These are phyloP conservation scores for Mergus octosetaceus DNA, from an alignment of 2,797 vertebrate species.

Conservation along the genomic window DNA sequence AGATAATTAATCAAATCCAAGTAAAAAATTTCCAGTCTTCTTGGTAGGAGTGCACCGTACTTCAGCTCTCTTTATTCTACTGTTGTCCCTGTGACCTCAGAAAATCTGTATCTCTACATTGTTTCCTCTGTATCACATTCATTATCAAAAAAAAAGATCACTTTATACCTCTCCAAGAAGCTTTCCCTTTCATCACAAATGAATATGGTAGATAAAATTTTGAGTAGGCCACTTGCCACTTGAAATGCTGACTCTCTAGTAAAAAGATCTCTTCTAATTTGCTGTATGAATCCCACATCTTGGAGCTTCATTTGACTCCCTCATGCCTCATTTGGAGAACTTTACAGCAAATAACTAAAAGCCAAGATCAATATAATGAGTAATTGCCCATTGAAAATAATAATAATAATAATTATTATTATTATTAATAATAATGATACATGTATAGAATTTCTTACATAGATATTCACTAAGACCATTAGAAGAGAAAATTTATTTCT, in stretches of 20 bases:
- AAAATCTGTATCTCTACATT: background rate
- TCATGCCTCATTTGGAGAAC: background rate
- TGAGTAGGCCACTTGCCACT: background rate
- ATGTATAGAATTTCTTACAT: background rate
- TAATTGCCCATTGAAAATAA: background rate
- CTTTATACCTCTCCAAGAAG: background rate
- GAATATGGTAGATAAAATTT: background rate
- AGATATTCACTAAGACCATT: background rate
- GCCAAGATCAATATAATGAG: background rate
- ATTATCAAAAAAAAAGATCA: background rate
- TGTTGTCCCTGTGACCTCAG: background rate
- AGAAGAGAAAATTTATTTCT: background rate
- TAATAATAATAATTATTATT: background rate
- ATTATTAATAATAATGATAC: too few relatives aligned
- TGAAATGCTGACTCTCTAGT: background rate
- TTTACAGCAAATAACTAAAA: background rate
- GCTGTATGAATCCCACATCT: background rate
- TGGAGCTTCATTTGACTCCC: background rate
- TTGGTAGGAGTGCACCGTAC: background rate
- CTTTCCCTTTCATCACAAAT: background rate
- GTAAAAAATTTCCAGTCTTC: background rate
- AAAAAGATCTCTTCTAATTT: background rate
- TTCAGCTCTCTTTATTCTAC: background rate
- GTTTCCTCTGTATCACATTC: background rate
- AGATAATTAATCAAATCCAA: background rate